Conservation (phyloP, 2,113 vertebrate species). For the Nyctereutes procyonoides region DNA sequence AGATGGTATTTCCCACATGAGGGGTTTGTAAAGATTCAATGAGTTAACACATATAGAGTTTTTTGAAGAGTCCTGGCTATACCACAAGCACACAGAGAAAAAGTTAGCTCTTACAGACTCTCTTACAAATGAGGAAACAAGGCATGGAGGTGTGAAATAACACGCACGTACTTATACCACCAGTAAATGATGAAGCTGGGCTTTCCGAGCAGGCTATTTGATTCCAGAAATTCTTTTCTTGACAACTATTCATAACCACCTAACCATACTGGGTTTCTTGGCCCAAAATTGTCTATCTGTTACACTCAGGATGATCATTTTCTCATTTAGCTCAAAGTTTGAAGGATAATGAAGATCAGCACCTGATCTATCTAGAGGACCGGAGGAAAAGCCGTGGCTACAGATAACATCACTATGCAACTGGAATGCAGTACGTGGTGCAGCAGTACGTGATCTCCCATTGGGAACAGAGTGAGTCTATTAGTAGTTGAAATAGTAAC, state of each 20-base stretch:
- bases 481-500: not conserved
- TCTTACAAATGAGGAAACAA: not conserved
- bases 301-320: not conserved
- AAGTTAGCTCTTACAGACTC: not conserved
- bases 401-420: not conserved
- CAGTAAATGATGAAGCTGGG: not conserved
- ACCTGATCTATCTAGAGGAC: not conserved
- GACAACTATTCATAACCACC: not conserved
- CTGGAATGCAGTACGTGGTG: not conserved
- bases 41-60: not conserved
- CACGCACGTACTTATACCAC: not conserved
- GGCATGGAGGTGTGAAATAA: not conserved
- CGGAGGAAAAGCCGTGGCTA: not conserved
- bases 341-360: not conserved
- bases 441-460: not conserved
- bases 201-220: not conserved
- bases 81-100: not conserved
- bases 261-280: not conserved
- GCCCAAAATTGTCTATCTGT: not conserved
- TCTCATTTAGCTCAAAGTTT: not conserved
- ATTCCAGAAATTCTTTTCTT: not conserved
- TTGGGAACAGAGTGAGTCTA: not conserved
- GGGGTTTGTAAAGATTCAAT: not conserved
- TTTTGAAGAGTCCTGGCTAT: not conserved
- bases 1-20: not conserved